Conservation (phyloP, 2,113 vertebrate genomes). For the Chaetura pelagica region DNA sequence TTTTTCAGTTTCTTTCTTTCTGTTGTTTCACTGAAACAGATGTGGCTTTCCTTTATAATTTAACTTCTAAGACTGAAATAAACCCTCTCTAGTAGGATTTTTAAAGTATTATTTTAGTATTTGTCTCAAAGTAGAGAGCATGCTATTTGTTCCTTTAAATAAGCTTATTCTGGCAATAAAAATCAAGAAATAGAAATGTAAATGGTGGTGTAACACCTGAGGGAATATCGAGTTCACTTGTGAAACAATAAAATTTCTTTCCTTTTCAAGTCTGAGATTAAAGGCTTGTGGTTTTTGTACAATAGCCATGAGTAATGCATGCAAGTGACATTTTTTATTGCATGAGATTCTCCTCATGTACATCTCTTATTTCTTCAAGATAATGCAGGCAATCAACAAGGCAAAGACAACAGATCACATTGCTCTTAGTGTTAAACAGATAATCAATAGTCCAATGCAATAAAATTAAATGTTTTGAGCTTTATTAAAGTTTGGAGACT, state of each 20-base stretch:
- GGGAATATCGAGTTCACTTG: constrained; percentile 54
- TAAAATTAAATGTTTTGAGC: constrained; percentile 78
- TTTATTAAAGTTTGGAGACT: constrained; percentile 80
- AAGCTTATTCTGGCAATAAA: constrained; percentile 63
- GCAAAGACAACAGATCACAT: constrained; percentile 56
- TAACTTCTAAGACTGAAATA: background rate
- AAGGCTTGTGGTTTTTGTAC: constrained; percentile 46
- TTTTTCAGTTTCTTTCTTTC: background rate
- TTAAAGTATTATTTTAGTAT: background rate
- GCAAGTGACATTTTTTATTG: constrained; percentile 27
- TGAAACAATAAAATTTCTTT: constrained; percentile 67
- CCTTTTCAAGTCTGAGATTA: constrained; percentile 48
- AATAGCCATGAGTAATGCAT: constrained; percentile 32
- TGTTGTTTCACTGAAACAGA: background rate
- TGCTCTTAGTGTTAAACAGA: constrained; percentile 69
- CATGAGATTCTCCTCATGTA: constrained; percentile 34
- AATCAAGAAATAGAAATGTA: constrained; percentile 25
- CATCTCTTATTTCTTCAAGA: constrained; percentile 65
- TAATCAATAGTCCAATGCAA: constrained; percentile 79
- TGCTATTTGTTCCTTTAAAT: constrained; percentile 65
- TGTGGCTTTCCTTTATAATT: background rate
- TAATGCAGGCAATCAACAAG: constrained; percentile 70
- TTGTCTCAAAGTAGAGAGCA: constrained; percentile 9
- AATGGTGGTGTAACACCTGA: constrained; percentile 31
- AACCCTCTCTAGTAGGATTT: background rate